Percentiles rank a stretch among this genome's conserved stretches.
These are phyloP conservation scores for Sus cebifrons DNA, from an alignment of 2,797 vertebrate species.

Conservation along the genomic window DNA sequence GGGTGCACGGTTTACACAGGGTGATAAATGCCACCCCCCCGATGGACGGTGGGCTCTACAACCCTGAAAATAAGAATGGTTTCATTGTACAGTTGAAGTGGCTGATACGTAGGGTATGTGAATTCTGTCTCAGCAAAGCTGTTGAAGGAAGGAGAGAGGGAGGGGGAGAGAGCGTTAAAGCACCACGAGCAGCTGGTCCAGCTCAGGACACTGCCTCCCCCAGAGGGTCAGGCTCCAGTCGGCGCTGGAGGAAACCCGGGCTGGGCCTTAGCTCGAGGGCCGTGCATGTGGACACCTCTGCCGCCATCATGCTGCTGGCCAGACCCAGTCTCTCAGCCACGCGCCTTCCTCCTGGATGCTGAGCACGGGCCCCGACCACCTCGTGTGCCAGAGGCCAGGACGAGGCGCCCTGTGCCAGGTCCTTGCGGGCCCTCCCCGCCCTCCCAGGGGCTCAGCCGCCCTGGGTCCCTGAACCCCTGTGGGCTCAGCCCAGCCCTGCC, in stretches of 20 bases:
- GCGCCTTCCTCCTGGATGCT: background rate
- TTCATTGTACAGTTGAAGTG: fast-evolving
- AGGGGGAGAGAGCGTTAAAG: background rate
- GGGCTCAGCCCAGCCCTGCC: too few species aligned
- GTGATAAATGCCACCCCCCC: background rate
- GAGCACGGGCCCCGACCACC: background rate
- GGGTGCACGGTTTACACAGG: background rate
- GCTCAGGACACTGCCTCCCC: too few species aligned
- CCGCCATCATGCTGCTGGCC: background rate
- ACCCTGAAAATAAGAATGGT: fast-evolving
- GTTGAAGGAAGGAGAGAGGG: too few species aligned
- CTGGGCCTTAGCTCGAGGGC: background rate
- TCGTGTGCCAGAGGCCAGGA: background rate
- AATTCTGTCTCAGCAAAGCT: background rate
- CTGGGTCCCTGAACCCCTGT: too few species aligned
- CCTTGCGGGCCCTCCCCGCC: background rate
- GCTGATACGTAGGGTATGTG: background rate
- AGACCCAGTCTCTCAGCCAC: background rate
- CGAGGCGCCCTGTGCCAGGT: fast-evolving
- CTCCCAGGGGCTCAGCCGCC: background rate
- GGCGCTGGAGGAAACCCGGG: too few species aligned
- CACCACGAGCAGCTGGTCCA: fast-evolving
- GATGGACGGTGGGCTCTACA: too few species aligned
- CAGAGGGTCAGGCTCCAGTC: background rate
- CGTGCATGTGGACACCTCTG: background rate